Evolutionary conservation across 2,797 vertebrate species (phyloP).

Genomic region (Mormyrus proboscirostris): DNA sequence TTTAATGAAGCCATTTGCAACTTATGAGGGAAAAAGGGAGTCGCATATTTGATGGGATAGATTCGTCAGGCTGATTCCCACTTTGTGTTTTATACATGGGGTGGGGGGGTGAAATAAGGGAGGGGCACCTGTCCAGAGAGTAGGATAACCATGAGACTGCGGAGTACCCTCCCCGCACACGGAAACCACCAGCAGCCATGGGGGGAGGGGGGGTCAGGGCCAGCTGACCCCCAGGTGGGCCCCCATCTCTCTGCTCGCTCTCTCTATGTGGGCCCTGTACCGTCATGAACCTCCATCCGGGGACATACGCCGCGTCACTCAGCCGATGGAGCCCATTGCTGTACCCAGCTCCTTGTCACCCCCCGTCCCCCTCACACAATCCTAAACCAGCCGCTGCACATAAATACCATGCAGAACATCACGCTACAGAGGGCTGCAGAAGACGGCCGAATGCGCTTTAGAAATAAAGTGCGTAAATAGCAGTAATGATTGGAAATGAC

Average conservation of each 20-base stretch:
- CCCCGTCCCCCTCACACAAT: not conserved
- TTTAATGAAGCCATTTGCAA: slow-evolving; percentile 99
- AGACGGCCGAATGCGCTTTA: not conserved
- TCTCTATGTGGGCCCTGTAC: not conserved
- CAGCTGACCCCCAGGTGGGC: not conserved
- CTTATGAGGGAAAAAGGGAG: slow-evolving; percentile 77
- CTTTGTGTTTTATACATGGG: slow-evolving; percentile 84
- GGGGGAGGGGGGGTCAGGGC: not conserved
- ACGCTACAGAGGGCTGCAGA: not conserved
- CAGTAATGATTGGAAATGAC: not conserved
- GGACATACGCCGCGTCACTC: not conserved
- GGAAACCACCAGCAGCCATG: not conserved
- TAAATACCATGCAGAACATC: not conserved
- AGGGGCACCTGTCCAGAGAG: slow-evolving; percentile 50
- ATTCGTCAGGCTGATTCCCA: slow-evolving; percentile 92
- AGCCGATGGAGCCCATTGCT: not conserved
- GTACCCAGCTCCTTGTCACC: not conserved
- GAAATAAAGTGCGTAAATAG: not conserved
- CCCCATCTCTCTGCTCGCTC: not conserved
- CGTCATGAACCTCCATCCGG: not conserved
- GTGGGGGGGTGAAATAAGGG: slow-evolving; percentile 63
- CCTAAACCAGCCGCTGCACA: not conserved
- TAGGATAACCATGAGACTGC: not conserved
- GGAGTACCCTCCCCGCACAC: not conserved
- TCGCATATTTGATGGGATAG: slow-evolving; percentile 80